Conservation (phyloP, 2,888 invertebrate genomes). For the Aphrophora alni region DNA sequence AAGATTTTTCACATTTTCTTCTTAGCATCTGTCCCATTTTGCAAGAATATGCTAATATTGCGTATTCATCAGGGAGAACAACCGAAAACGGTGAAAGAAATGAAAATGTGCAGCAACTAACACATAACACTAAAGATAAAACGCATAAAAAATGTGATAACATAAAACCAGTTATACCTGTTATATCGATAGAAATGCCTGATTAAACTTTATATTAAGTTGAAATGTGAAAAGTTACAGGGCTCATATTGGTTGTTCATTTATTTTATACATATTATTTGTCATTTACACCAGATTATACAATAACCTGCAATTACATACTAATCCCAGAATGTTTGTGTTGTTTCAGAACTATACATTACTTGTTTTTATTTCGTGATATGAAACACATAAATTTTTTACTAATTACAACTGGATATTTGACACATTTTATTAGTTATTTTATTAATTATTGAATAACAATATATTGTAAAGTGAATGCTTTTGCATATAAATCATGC, state of each 20-base stretch:
- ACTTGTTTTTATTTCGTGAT: too few relatives aligned
- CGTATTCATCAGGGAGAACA: conserved; percentile 72
- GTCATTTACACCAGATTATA: too few relatives aligned
- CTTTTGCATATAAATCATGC: neutral
- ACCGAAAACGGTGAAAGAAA: conserved; percentile 59
- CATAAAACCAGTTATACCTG: conserved; percentile 86
- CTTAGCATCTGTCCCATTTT: conserved; percentile 91
- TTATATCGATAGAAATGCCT: conserved; percentile 89
- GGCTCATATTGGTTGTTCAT: neutral
- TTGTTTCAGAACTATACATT: neutral
- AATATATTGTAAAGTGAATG: neutral
- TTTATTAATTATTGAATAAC: neutral
- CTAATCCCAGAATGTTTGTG: neutral
- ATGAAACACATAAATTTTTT: too few relatives aligned
- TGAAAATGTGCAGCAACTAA: conserved; percentile 55
- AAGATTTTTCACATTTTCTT: conserved; percentile 97
- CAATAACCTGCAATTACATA: too few relatives aligned
- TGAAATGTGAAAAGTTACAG: neutral
- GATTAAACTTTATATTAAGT: conserved; percentile 68
- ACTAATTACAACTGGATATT: too few relatives aligned
- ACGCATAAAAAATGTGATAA: conserved; percentile 74
- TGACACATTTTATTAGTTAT: neutral
- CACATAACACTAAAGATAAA: conserved; percentile 55
- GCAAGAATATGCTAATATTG: conserved; percentile 98
- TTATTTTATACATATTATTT: too few relatives aligned